Base-by-base conservation (phyloP, 2,888 invertebrate genomes). In the Junonia oenone region DNA sequence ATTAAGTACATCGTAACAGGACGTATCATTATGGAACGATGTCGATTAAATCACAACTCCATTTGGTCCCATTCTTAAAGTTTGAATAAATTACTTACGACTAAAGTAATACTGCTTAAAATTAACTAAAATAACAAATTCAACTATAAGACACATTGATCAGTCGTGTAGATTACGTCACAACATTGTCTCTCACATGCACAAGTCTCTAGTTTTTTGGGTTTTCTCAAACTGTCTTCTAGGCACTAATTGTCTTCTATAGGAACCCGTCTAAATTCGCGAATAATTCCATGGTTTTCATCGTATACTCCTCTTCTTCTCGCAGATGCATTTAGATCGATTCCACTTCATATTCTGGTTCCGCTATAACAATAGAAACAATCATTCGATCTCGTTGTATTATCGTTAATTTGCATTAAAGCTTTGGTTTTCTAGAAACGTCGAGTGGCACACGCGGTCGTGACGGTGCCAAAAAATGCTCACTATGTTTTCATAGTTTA, bases 311-410 rank as follows among this genome's bases (percentile, higher is more conserved):
- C 61, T 62, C 56, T 73, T 63, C 68, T 73, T 58, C 70, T 89
- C 89, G 58, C 90, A 90, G 1, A 67, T 62, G 62, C 90, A 90
- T 62, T 85, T 89, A 81, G 76, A 83, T 54, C 86, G 80, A 77
- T 86, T 89, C 90, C 90, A 90, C 84, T 72, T 78, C 85, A 84
- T 81, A 82, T 76, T 81, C 76, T 71, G 79, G 76, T 73, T 85
- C 80, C 73, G 69, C 89, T 90, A 77, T 78, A 89, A 87, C 78
- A 83, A 88, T 60, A 61, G 55, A 68, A 76, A 68, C 66, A 55
- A 40, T 68, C 51, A 64, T 71, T 79, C 71, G 68, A 65, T 52
- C 50, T 61, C 37, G 40, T 33, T 45, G 17, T 15, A 29, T 15
- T 45, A 19, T 46, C 29, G 6, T 19, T 11, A n/a, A n/a, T 11